A percentile compares a stretch with the other conserved stretches of the same genome.
These are phyloP conservation scores for Zaprionus nigranus DNA, from an alignment of 1,140 invertebrate genomes.

Conservation along the genomic window DNA sequence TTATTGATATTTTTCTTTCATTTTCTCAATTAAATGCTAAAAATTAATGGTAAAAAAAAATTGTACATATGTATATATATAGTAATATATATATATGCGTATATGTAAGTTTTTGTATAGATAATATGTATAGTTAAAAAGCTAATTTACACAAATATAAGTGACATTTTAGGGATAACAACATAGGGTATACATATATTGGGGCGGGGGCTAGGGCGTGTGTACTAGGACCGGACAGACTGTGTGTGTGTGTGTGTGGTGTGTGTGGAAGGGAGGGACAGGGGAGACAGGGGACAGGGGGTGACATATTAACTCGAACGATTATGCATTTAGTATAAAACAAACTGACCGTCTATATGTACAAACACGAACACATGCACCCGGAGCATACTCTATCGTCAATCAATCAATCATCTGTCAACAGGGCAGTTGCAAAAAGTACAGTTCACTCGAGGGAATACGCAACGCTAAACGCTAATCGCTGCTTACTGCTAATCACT, in stretches of 20 bases:
- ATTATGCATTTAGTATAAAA: not conserved
- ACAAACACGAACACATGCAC: constrained; percentile 20
- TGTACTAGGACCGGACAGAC: constrained; percentile 8
- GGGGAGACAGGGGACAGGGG: not conserved
- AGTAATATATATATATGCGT: constrained; percentile 25
- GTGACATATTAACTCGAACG: not conserved
- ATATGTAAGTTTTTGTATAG: constrained; percentile 13
- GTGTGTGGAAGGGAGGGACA: not conserved
- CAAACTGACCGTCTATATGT: constrained; percentile 20
- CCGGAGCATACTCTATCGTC: not conserved
- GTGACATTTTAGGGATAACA: constrained; percentile 36
- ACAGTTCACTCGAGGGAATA: constrained; percentile 22
- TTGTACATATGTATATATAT: constrained; percentile 29
- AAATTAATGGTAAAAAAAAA: constrained; percentile 58
- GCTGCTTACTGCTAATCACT: constrained; percentile 10
- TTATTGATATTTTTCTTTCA: constrained; percentile 48
- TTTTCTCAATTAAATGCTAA: constrained; percentile 45
- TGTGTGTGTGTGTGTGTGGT: not conserved
- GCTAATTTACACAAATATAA: constrained; percentile 52
- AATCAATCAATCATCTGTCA: not conserved
- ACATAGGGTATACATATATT: constrained; percentile 21
- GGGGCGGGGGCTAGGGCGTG: constrained; percentile 1
- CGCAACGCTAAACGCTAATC: constrained; percentile 7
- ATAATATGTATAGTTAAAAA: constrained; percentile 30
- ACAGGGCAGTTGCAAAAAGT: constrained; percentile 13